Evolutionary conservation across 2,113 vertebrate species (phyloP), one percentile per base, ranked within the genome.

Genomic region (Bubo bubo): DNA sequence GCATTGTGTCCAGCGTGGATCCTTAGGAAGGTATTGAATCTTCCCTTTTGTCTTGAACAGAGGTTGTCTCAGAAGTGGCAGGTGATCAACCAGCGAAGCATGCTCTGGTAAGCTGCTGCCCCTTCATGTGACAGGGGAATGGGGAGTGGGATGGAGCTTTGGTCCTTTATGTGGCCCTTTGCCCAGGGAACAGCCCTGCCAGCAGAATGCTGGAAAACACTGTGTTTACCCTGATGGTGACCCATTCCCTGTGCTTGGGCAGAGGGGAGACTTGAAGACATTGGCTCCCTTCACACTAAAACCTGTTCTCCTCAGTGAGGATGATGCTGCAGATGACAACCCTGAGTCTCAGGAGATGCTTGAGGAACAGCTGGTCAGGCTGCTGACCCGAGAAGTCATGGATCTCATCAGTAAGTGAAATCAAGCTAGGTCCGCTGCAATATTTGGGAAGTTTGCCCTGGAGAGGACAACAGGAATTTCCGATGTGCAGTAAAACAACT

Each of bases 331-430:
- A 88, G 99, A 99, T 85, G 99, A 99, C 85, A 99, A 98, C 90
- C 98, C 99, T 4, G 99, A 99, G 93, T 99, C 99, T 76, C 98
- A 99, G 96, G 99, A 99, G 96, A 99, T 99, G 98, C 96, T 99
- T 95, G 99, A 99, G 92, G 99, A 99, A 88, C 99, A 99, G 88
- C 96, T 99, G 81, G 98, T 99, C 49, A 98, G 99, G 66, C 97
- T 99, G 95, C 95, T 99, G 95, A 99, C 99, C 43, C 98, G 99
- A 79, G 99, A 99, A 98, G 98, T 99, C 90, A 98, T 99, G 98
- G 99, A 99, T 97, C 98, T 99, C 2, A 98, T 99, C 96, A 97
- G 99, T 99, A 98, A 98, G 99, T 98, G 87, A 88, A 77, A 89
- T 53, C 37, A 92, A 37, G 27, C 52, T 62, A 49, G 14, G 34